These are phyloP conservation scores for Balearica regulorum DNA, from an alignment of 2,797 vertebrate species.

Conservation along the genomic window DNA sequence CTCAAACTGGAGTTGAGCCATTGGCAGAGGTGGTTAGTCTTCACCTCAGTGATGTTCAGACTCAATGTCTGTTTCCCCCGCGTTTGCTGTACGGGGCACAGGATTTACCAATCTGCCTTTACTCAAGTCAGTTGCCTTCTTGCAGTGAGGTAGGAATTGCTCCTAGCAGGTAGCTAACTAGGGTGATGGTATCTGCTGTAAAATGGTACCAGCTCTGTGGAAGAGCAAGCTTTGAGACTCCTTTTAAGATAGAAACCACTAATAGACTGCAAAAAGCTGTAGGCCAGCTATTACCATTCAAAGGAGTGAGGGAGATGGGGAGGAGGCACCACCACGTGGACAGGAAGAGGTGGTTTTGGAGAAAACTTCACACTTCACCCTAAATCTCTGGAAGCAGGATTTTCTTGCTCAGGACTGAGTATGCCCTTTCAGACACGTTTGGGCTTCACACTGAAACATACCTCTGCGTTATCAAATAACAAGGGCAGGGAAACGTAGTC, in stretches of 20 bases:
- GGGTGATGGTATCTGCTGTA: not conserved
- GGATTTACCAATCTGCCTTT: slow-evolving; percentile 53
- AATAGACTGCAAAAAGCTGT: not conserved
- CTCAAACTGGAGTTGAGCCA: not conserved
- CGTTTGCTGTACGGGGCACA: not conserved
- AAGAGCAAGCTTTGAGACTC: not conserved
- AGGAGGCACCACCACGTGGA: not conserved
- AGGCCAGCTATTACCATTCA: not conserved
- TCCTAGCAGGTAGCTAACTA: not conserved
- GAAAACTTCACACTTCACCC: not conserved
- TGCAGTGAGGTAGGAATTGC: slow-evolving; percentile 29
- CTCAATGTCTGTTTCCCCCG: not conserved
- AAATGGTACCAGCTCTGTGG: not conserved
- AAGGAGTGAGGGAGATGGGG: not conserved
- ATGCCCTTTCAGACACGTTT: not conserved
- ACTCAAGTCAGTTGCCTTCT: slow-evolving; percentile 52
- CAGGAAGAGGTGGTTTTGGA: not conserved
- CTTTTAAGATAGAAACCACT: not conserved
- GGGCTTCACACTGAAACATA: slow-evolving; percentile 61
- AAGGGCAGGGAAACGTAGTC: slow-evolving; percentile 38
- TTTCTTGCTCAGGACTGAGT: slow-evolving; percentile 53
- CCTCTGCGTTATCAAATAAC: slow-evolving; percentile 34
- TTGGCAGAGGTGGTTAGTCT: slow-evolving; percentile 6
- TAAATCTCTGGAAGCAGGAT: slow-evolving; percentile 32
- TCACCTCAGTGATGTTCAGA: not conserved